phyloP scores from a whole-genome alignment of 2,888 invertebrate species.

The Lysandra bellargus region DNA sequence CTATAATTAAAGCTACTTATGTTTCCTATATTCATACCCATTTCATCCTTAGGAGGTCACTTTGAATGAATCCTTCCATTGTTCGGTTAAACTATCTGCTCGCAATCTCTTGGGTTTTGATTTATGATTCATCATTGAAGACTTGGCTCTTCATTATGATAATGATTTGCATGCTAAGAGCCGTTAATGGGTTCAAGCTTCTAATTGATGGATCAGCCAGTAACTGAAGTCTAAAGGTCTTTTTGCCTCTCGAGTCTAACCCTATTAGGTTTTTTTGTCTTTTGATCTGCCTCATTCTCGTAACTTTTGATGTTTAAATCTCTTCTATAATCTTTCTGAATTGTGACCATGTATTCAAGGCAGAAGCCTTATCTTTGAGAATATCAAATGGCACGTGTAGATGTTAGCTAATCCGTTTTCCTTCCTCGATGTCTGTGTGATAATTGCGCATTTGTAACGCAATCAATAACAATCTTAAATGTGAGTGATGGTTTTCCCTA shows the following conservation, averaged over 20 bases:
- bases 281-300: not conserved
- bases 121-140: not conserved
- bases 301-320: not conserved
- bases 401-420: not conserved
- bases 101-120: not conserved
- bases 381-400: not conserved
- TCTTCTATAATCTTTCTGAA: not conserved
- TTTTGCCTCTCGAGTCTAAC: not conserved
- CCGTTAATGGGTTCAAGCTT: not conserved
- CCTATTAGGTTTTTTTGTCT: not conserved
- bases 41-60: not conserved
- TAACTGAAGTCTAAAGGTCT: not conserved
- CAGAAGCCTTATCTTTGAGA: not conserved
- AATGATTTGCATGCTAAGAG: not conserved
- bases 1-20: not conserved
- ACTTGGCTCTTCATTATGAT: not conserved
- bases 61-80: not conserved
- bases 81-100: not conserved
- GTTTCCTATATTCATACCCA: not conserved
- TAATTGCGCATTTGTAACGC: not conserved
- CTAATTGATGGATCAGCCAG: not conserved
- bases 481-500: not conserved
- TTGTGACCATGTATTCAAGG: not conserved
- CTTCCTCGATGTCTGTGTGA: not conserved
- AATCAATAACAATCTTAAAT: not conserved